A percentile compares a stretch with the other conserved stretches of the same genome.
These are phyloP conservation scores for Enchytraeus crypticus DNA, from an alignment of 2,888 invertebrate species.

Conservation along the genomic window DNA sequence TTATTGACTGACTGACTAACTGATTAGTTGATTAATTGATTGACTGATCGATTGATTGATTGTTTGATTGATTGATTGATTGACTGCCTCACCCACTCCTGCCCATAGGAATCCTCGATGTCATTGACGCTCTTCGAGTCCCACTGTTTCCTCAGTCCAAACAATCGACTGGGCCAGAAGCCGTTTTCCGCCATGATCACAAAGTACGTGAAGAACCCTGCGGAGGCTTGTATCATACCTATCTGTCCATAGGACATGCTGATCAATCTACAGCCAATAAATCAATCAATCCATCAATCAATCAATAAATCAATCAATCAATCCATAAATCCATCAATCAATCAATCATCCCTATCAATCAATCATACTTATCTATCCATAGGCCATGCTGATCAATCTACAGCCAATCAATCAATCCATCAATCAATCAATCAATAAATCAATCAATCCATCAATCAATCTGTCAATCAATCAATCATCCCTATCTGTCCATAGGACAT, in stretches of 20 bases:
- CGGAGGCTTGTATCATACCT: constrained; percentile 99
- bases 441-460: neutral
- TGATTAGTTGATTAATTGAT: no score
- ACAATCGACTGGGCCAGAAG: constrained; percentile 77
- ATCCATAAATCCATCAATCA: neutral
- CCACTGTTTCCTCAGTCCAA: constrained; percentile 94
- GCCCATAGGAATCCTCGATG: constrained; percentile 70
- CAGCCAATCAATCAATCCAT: no score
- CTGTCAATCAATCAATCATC: neutral
- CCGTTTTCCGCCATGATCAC: constrained; percentile 99
- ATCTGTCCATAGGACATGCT: constrained; percentile 99
- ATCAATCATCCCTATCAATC: neutral
- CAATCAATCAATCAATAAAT: neutral
- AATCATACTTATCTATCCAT: neutral
- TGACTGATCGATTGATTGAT: no score
- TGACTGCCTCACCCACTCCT: constrained; percentile 29
- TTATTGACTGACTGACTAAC: no score
- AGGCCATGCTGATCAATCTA: constrained; percentile 1
- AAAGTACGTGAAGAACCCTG: constrained; percentile 98
- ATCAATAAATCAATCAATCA: neutral
- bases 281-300: no score
- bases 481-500: neutral
- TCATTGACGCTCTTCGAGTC: constrained; percentile 97
- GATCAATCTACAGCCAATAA: constrained; percentile 61
- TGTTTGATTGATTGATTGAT: no score